phyloP scores from a whole-genome alignment of 2,888 invertebrate genomes.

The Tridacna gigas region DNA sequence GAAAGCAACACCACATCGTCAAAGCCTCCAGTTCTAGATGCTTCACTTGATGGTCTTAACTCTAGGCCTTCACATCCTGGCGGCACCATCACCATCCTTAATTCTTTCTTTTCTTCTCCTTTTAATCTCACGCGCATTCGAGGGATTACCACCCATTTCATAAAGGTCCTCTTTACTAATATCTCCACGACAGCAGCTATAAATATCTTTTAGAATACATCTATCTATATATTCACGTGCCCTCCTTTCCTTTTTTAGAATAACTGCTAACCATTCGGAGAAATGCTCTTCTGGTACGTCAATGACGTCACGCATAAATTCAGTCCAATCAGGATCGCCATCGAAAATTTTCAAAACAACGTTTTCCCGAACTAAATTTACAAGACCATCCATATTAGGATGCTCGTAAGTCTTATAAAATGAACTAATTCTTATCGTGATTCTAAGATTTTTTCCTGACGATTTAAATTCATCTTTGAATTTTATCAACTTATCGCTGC shows the following conservation, averaged over 20 bases:
- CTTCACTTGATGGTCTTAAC: no score
- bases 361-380: background rate
- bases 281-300: background rate
- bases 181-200: background rate
- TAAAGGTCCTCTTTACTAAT: background rate
- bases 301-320: constrained; percentile 1
- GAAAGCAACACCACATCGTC: no score
- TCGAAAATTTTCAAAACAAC: constrained; percentile 4
- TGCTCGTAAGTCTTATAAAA: background rate
- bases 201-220: background rate
- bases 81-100: no score
- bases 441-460: background rate
- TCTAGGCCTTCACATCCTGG: no score
- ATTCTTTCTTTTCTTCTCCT: no score
- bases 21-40: no score
- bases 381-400: background rate
- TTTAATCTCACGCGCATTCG: no score
- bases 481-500: background rate
- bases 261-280: background rate
- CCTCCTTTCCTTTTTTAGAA: background rate
- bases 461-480: background rate
- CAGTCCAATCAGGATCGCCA: background rate
- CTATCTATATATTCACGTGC: background rate
- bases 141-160: background rate
- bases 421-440: background rate